Conservation (phyloP, 2,113 vertebrate genomes). For the rabbit (Oryctolagus cuniculus) region DNA sequence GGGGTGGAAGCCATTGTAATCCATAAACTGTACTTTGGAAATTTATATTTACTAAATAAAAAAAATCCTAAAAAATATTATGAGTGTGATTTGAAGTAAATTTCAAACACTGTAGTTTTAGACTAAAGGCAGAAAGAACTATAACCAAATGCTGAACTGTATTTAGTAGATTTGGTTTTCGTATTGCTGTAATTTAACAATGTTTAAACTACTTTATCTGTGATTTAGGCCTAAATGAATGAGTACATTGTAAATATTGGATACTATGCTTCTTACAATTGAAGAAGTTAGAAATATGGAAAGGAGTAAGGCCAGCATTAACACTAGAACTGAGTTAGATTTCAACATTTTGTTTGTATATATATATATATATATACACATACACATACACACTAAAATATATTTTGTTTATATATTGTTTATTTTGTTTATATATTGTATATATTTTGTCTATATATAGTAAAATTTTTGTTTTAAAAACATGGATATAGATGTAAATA, state of each 20-base stretch:
- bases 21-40: too few species aligned
- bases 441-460: too few species aligned
- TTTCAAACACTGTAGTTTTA: neutral
- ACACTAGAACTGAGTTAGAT: neutral
- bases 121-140: neutral
- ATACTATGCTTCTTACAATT: neutral
- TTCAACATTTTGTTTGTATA: too few species aligned
- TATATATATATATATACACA: too few species aligned
- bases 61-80: neutral
- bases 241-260: neutral
- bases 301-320: neutral
- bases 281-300: neutral
- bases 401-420: too few species aligned
- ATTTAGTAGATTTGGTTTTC: neutral
- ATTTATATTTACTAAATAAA: too few species aligned
- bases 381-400: too few species aligned
- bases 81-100: neutral
- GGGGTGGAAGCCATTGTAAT: too few species aligned
- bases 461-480: too few species aligned
- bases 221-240: neutral
- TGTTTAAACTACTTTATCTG: neutral
- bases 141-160: neutral
- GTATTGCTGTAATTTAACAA: neutral
- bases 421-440: too few species aligned
- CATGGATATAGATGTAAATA: neutral